phyloP scores from a whole-genome alignment of 37 sponge, comb jelly and placozoan genomes.

The Haliclona indistincta region DNA sequence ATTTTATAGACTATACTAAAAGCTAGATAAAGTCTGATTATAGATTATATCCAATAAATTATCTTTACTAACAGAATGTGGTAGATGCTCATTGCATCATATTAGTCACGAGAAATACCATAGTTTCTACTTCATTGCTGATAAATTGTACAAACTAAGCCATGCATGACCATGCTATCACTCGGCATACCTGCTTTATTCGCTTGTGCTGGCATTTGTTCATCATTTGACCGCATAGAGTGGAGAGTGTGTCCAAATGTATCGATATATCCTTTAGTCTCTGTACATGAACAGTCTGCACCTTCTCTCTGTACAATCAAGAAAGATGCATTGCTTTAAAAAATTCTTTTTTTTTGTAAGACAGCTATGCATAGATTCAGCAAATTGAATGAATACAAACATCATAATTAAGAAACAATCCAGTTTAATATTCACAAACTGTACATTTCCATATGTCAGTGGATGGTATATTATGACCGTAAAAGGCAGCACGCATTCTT shows the following conservation, averaged over 20 bases:
- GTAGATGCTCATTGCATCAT: neutral
- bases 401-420: too few relatives aligned
- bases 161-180: neutral
- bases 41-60: neutral
- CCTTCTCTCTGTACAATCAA: neutral
- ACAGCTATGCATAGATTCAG: too few relatives aligned
- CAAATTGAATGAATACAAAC: too few relatives aligned
- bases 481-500: too few relatives aligned
- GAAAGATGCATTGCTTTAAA: too few relatives aligned
- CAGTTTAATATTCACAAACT: too few relatives aligned
- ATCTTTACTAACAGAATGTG: neutral
- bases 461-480: too few relatives aligned
- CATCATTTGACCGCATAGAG: neutral
- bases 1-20: too few relatives aligned
- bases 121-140: neutral
- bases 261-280: neutral
- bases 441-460: too few relatives aligned
- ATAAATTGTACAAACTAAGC: neutral
- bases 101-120: neutral
- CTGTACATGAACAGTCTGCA: slow-evolving; percentile 1
- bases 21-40: too few relatives aligned
- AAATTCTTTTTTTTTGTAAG: too few relatives aligned
- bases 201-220: slow-evolving; percentile 11
- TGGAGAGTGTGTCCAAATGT: slow-evolving; percentile 1
- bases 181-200: neutral